phyloP scores from a whole-genome alignment of 1,140 invertebrate species.

The Colletes gigas region DNA sequence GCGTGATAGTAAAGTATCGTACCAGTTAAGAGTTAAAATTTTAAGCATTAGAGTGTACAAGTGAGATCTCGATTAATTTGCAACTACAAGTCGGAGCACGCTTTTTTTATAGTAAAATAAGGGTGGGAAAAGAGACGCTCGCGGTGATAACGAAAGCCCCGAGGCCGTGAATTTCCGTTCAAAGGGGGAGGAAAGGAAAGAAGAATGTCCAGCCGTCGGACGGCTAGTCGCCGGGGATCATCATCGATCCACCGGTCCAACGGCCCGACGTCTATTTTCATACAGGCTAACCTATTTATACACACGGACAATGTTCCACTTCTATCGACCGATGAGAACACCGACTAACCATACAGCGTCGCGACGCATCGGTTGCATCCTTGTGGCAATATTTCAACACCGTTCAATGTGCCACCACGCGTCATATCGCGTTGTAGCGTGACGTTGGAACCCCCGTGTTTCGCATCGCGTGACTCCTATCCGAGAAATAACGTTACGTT shows the following conservation, averaged over 20 bases:
- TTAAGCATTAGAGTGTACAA: too few relatives aligned
- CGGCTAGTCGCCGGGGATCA: conserved; percentile 44
- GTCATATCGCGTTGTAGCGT: not conserved
- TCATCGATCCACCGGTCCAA: conserved; percentile 78
- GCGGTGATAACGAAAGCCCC: not conserved
- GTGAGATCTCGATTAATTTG: too few relatives aligned
- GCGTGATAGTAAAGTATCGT: too few relatives aligned
- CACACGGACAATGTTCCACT: conserved; percentile 78
- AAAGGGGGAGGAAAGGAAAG: conserved; percentile 2
- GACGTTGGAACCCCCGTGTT: too few relatives aligned
- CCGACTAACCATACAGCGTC: conserved; percentile 29
- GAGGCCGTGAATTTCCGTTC: conserved; percentile 13
- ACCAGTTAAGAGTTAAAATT: too few relatives aligned
- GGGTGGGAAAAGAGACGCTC: too few relatives aligned
- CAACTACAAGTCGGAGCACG: too few relatives aligned
- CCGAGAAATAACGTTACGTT: too few relatives aligned
- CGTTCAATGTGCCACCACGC: not conserved
- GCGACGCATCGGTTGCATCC: conserved; percentile 58
- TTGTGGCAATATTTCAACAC: conserved; percentile 71
- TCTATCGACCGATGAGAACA: conserved; percentile 65
- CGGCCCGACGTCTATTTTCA: conserved; percentile 76
- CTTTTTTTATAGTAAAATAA: not conserved
- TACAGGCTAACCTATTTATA: conserved; percentile 76
- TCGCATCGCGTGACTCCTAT: too few relatives aligned
- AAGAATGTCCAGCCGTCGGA: conserved; percentile 45